Conservation (phyloP, 2,113 vertebrate genomes). For the Dicaeum eximium region DNA sequence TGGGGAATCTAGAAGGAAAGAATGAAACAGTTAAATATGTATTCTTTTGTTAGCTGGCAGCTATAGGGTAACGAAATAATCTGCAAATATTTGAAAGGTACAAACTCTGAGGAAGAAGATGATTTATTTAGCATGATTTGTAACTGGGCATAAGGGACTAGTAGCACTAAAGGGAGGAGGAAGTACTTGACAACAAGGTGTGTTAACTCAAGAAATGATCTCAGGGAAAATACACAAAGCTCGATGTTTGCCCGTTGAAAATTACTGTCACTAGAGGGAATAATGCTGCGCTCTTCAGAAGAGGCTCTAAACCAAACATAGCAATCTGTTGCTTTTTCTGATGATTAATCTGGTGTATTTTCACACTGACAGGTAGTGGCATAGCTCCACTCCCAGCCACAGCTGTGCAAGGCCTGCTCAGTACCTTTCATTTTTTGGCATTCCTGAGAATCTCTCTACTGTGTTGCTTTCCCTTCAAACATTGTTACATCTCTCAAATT, state of each 20-base stretch:
- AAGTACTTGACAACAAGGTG: background rate
- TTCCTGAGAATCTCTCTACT: background rate
- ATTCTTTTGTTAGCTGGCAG: background rate
- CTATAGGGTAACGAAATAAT: accelerated
- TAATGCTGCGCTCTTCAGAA: background rate
- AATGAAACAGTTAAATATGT: background rate
- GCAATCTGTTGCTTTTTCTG: background rate
- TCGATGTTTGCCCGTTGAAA: background rate
- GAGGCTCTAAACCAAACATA: background rate
- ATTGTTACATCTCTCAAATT: background rate
- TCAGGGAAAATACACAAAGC: background rate
- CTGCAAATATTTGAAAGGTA: background rate
- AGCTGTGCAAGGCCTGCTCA: background rate
- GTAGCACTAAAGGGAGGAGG: background rate
- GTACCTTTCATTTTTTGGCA: background rate
- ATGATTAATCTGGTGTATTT: background rate
- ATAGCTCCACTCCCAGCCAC: background rate
- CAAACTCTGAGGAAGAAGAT: background rate
- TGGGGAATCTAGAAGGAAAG: background rate
- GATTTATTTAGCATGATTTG: background rate
- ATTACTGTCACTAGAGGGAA: background rate
- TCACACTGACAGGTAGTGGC: background rate
- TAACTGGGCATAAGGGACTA: background rate
- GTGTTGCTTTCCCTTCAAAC: background rate
- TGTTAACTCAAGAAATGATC: background rate